Conservation (phyloP, 1,140 invertebrate species). For the Listronotus bonariensis region DNA sequence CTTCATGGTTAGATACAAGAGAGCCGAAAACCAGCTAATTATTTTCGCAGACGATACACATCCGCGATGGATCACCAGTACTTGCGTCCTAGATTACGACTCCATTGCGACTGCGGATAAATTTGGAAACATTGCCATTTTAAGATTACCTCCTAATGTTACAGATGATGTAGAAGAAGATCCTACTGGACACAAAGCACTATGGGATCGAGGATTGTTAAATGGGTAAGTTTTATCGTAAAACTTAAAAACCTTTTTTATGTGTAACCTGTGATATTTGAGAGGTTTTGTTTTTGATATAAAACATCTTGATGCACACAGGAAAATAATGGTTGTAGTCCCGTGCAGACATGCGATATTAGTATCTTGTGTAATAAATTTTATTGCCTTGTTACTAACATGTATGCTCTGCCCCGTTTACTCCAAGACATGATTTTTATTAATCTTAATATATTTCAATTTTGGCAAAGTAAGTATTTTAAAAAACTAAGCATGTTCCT, state of each 20-base stretch:
- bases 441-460: too few relatives aligned
- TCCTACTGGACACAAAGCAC: slow-evolving; percentile 95
- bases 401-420: slow-evolving; percentile 19
- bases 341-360: slow-evolving; percentile 10
- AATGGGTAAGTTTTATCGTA: slow-evolving; percentile 30
- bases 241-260: neutral
- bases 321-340: slow-evolving; percentile 10
- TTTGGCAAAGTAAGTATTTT: too few relatives aligned
- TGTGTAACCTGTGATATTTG: slow-evolving; percentile 19
- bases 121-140: slow-evolving; percentile 96
- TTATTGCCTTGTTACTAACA: slow-evolving; percentile 3
- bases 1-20: slow-evolving; percentile 94
- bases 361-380: slow-evolving; percentile 5
- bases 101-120: slow-evolving; percentile 96
- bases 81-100: slow-evolving; percentile 93
- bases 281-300: slow-evolving; percentile 16
- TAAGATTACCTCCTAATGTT: slow-evolving; percentile 86
- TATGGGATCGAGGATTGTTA: slow-evolving; percentile 88
- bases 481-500: too few relatives aligned
- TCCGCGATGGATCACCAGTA: slow-evolving; percentile 93
- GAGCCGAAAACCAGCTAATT: slow-evolving; percentile 95
- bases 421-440: neutral
- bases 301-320: slow-evolving; percentile 22
- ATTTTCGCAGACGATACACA: slow-evolving; percentile 98
- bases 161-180: slow-evolving; percentile 99